Percentiles rank a stretch among this genome's conserved stretches.
These are phyloP conservation scores for Drosophila neoperkinsi DNA, from an alignment of 2,888 invertebrate species.

Conservation along the genomic window DNA sequence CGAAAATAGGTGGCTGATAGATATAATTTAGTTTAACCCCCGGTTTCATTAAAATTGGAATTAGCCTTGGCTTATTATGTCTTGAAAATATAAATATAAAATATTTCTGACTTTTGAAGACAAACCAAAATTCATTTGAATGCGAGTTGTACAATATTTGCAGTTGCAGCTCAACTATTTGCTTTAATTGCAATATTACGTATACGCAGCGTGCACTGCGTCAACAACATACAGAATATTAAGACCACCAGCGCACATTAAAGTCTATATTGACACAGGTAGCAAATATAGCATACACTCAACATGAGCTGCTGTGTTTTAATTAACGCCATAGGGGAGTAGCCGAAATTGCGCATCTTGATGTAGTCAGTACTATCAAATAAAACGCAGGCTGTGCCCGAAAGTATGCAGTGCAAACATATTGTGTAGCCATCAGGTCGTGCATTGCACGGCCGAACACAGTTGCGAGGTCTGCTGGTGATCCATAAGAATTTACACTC, in stretches of 20 bases:
- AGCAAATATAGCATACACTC: slow-evolving; percentile 32
- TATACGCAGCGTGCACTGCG: background rate
- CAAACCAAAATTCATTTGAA: background rate
- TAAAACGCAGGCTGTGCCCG: background rate
- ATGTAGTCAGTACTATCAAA: background rate
- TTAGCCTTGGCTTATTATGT: background rate
- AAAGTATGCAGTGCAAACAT: slow-evolving; percentile 27
- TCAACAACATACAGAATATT: slow-evolving; percentile 9
- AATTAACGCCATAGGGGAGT: slow-evolving; percentile 29
- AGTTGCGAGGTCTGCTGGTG: slow-evolving; percentile 3
- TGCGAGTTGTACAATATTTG: background rate
- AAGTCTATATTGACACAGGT: background rate
- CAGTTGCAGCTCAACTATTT: slow-evolving; percentile 9
- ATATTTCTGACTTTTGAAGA: background rate
- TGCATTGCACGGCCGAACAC: slow-evolving; percentile 6
- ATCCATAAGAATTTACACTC: slow-evolving; percentile 59
- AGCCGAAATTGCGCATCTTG: background rate
- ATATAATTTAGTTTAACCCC: too few relatives aligned
- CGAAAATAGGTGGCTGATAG: too few relatives aligned
- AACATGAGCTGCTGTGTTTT: slow-evolving; percentile 15
- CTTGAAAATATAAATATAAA: background rate
- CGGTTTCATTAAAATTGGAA: background rate
- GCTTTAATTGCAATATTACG: slow-evolving; percentile 14
- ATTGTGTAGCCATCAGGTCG: background rate
- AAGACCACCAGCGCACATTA: slow-evolving; percentile 14